Evolutionary conservation across 2,113 vertebrate species (phyloP).

Genomic region (Anthoscopus minutus): DNA sequence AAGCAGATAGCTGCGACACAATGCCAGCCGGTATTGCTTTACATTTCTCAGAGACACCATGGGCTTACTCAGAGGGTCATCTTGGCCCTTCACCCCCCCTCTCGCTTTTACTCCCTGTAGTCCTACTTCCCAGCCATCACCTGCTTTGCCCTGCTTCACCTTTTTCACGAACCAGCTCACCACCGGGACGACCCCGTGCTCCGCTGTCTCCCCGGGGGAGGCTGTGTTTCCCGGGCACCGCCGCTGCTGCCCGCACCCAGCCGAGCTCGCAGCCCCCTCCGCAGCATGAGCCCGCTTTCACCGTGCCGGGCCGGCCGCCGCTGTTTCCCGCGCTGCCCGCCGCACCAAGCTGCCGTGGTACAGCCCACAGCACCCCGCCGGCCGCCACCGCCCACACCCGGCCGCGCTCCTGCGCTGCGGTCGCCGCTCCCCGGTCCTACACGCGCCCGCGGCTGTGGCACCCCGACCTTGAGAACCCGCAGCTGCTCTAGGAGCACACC

Average conservation of each 20-base stretch:
- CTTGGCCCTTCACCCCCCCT: rapidly evolving
- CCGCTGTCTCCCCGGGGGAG: too few species aligned
- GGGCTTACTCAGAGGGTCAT: background rate
- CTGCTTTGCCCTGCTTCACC: background rate
- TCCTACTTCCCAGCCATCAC: background rate
- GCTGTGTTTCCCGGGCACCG: background rate
- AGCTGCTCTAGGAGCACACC: background rate
- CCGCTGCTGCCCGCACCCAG: background rate
- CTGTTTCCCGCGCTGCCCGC: background rate
- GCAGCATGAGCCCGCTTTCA: too few species aligned
- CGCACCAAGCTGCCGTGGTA: background rate
- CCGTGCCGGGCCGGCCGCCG: too few species aligned
- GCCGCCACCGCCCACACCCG: too few species aligned
- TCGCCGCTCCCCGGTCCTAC: too few species aligned
- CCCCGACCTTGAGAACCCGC: too few species aligned
- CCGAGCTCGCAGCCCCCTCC: too few species aligned
- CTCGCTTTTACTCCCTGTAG: background rate
- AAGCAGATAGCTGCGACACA: background rate
- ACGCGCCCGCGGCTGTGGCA: rapidly evolving
- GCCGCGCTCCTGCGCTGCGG: too few species aligned
- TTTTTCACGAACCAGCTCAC: background rate
- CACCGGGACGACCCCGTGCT: background rate
- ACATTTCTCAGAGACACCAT: background rate
- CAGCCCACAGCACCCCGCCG: too few species aligned
- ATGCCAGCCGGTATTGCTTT: too few species aligned